Conservation (phyloP, 2,797 vertebrate genomes). For the Manis pentadactyla region DNA sequence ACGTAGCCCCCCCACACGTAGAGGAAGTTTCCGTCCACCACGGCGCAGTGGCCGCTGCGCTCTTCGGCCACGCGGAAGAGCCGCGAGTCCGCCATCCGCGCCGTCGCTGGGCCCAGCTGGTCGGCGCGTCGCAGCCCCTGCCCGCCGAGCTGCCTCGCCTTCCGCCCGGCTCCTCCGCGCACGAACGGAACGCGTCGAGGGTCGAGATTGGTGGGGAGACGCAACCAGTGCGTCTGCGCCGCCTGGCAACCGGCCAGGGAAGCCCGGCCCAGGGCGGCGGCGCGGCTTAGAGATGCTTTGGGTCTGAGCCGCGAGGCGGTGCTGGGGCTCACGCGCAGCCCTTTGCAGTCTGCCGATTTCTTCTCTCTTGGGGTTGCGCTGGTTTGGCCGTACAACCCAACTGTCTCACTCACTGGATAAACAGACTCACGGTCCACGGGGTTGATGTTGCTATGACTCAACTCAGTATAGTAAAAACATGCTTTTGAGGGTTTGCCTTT, state of each 20-base stretch:
- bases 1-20: slow-evolving; percentile 97
- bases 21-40: slow-evolving; percentile 90
- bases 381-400: not conserved
- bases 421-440: not conserved
- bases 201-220: slow-evolving; percentile 82
- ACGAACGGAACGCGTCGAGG: slow-evolving; percentile 85
- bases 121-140: not conserved
- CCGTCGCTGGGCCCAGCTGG: slow-evolving; percentile 44
- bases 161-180: slow-evolving; percentile 37
- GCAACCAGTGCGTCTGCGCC: slow-evolving; percentile 61
- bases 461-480: not conserved
- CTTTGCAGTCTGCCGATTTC: not conserved
- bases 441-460: not conserved
- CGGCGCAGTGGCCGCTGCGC: slow-evolving; percentile 96
- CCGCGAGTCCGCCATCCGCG: slow-evolving; percentile 81
- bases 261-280: not conserved
- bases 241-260: not conserved
- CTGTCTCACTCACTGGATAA: not conserved
- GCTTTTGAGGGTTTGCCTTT: not conserved
- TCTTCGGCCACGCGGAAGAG: slow-evolving; percentile 92
- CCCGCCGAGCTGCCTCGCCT: not conserved
- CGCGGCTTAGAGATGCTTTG: not conserved
- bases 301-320: not conserved
- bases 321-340: not conserved
- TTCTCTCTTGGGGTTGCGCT: not conserved